Percentiles rank a stretch among this genome's conserved stretches.
phyloP scores from a whole-genome alignment of 2,797 vertebrate species.

The Delichon dasypus region DNA sequence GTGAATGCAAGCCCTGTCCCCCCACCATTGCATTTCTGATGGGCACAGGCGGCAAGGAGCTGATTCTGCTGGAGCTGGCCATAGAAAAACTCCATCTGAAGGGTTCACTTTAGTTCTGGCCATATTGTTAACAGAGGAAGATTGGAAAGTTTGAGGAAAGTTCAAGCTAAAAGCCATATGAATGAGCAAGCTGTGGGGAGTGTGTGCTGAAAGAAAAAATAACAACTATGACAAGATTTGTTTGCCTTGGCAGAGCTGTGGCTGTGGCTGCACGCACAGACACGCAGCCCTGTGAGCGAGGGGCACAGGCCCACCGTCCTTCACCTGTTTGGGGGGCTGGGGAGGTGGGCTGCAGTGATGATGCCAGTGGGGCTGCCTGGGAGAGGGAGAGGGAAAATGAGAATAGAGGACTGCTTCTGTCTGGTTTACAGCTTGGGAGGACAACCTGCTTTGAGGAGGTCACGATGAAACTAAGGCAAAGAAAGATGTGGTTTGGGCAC shows the following conservation, averaged over 20 bases:
- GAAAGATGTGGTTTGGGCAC: not conserved
- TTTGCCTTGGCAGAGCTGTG: conserved; percentile 15
- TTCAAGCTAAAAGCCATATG: not conserved
- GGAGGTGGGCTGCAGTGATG: not conserved
- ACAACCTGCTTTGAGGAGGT: not conserved
- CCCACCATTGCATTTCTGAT: rapidly evolving
- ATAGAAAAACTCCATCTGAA: not conserved
- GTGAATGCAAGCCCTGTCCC: rapidly evolving
- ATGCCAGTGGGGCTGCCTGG: not conserved
- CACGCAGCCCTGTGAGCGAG: rapidly evolving
- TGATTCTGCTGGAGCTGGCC: rapidly evolving
- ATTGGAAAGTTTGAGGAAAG: conserved; percentile 32
- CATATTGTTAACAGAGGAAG: not conserved
- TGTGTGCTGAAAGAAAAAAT: not conserved
- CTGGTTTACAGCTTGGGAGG: rapidly evolving
- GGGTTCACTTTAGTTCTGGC: not conserved
- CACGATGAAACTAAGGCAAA: not conserved
- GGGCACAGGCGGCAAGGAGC: not conserved
- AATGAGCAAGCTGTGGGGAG: not conserved
- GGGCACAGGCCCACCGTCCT: not conserved
- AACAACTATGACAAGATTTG: not conserved
- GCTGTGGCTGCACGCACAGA: not conserved
- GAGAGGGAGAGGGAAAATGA: not conserved
- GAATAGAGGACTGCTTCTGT: not conserved
- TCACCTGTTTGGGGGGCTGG: not conserved